Evolutionary conservation across 2,888 invertebrate species (phyloP).

Genomic region (Dendrolimus pini): DNA sequence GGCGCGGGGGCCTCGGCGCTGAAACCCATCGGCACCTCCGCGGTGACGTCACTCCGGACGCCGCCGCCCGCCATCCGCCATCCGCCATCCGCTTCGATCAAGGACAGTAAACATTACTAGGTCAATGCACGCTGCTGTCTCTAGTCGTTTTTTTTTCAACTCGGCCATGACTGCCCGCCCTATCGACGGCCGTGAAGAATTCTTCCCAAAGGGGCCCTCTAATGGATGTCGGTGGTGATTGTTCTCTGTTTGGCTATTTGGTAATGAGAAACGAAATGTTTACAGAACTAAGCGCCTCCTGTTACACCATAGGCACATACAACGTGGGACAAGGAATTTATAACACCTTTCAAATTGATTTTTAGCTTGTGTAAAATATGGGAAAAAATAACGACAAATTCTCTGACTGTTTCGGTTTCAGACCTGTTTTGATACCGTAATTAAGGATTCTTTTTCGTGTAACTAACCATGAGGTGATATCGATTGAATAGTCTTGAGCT

Average conservation of each 20-base stretch:
- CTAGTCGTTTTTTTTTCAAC: constrained; percentile 48
- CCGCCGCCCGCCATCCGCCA: constrained; percentile 23
- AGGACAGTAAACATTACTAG: constrained; percentile 74
- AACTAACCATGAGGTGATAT: background rate
- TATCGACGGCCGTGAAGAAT: constrained; percentile 40
- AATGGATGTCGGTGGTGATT: constrained; percentile 13
- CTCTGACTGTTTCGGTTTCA: background rate
- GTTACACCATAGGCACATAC: background rate
- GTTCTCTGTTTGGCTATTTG: background rate
- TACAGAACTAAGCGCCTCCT: background rate
- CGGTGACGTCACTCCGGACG: constrained; percentile 60
- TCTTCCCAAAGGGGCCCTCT: constrained; percentile 37
- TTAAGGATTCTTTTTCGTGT: background rate
- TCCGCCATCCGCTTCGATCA: constrained; percentile 45
- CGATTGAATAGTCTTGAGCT: too few species aligned
- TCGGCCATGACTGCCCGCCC: constrained; percentile 53
- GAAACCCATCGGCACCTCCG: constrained; percentile 72
- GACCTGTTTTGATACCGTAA: background rate
- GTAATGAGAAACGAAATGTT: background rate
- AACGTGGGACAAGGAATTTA: background rate
- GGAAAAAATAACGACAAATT: background rate
- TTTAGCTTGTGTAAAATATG: background rate
- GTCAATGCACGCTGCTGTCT: constrained; percentile 67
- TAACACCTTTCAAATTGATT: background rate
- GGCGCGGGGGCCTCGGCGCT: constrained; percentile 29